Evolutionary conservation across 2,797 vertebrate genomes (phyloP), one percentile per base, ranked within the genome.

Genomic region (Melanotaenia trifasciata): DNA sequence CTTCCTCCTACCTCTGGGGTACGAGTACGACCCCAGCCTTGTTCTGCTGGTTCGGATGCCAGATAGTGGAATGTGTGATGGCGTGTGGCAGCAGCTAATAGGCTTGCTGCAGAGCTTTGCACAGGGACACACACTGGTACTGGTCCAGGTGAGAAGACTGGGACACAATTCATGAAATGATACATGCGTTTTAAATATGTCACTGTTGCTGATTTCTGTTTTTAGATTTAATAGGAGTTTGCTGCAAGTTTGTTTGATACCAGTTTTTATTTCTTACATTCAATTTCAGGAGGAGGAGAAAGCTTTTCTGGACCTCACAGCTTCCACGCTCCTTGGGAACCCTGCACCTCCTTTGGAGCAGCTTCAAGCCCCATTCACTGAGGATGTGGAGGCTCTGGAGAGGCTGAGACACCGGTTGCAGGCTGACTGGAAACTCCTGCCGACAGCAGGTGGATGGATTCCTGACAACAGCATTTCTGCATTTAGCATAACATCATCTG

Each of bases 1-100:
- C 36, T 71, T 95, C 70, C 78, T 95, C 0, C 81, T 96, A 33
- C 94, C 95, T 47, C 32, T 96, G 47, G 94, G 85, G 0, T 96
- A 95, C 16, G 81, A 93, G 83, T 94, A 87, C 26, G 69, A 93
- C 76, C 95, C 95, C 0, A 56, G 80, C 26, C 81, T 95, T 73
- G 93, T 95, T 20, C 66, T 95, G 62, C 30, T 93, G 85, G 88
- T 80, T 0, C 78, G 77, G 28, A 71, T n/a, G 50, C 58, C 87
- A 1, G 75, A 63, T 4, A 74, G 74, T 9, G 67, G 65, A 6
- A 40, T 91, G 24, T 53, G 47, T 33, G 78, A 86, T 32, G n/a
- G 56, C 0, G 50, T 75, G 38, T 95, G 93, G 94, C 90, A 85
- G 12, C 94, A 95, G 4, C 80, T 96, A 4, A 90, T 68, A 3